Base-by-base conservation (phyloP, 2,797 vertebrate species). In the Rhinella marina region DNA sequence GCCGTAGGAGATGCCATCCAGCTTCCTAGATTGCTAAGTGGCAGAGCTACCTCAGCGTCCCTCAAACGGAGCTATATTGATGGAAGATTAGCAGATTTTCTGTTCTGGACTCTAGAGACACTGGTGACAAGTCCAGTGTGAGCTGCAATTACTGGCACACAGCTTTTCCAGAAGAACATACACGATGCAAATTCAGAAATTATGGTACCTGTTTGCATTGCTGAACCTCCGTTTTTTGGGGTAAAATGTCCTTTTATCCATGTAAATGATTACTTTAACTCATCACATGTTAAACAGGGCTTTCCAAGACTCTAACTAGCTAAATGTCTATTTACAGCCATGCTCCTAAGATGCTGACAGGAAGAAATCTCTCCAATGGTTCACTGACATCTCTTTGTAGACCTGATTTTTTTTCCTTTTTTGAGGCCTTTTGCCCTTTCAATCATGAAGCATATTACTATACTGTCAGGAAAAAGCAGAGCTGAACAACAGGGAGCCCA, bases 371-470 rank as follows among this genome's bases (percentile, higher is more conserved):
- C 41, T 82, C 41, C 81, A 62, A 52, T 83, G 72, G 93, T 94
- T 96, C 96, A 97, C 97, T 96, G 97, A 94, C 96, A 98, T 97
- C 95, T 97, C 96, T 95, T 94, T 90, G 92, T 93, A 92, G 95
- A 92, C 94, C 96, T 96, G 94, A 96, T 94, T 73, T 84, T 83
- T 94, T 93, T 90, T 90, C 90, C 27, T 32, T 83, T 66, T 86
- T 86, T 83, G 90, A 96, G 96, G 96, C 97, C 97, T 97, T 97
- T 97, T 98, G 97, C 97, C 97, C 98, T 98, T 97, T 99, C 98
- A 98, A 97, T 99, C 97, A 98, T 90, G 95, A 96, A 97, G 97
- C 97, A 97, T 98, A 99, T 99, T 98, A 99, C 97, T 97, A 95
- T 96, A 96, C 97, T 98, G 98, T 98, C 97, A 97, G 97, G 97